Percentiles rank a stretch among this genome's conserved stretches.
Conservation (phyloP, 2,797 vertebrate genomes). For the Tenualosa ilisha region DNA sequence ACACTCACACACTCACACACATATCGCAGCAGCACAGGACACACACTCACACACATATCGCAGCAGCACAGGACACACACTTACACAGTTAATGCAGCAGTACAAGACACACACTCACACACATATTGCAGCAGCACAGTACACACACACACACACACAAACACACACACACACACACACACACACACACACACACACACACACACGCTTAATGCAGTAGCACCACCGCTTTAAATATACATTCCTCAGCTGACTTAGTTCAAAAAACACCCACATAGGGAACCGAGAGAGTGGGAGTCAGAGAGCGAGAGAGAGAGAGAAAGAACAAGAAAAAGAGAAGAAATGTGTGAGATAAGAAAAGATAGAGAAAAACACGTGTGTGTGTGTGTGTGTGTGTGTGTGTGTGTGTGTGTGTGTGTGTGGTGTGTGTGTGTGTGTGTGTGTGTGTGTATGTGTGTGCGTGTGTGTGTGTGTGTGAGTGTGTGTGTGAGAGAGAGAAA, state of each 20-base stretch:
- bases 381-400: too few relatives aligned
- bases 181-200: background rate
- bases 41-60: background rate
- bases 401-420: too few relatives aligned
- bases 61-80: background rate
- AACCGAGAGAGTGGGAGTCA: background rate
- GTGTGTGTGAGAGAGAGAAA: slow-evolving; percentile 39
- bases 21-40: background rate
- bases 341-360: background rate
- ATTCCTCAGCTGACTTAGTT: background rate
- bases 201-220: background rate
- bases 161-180: too few relatives aligned
- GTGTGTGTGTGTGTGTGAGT: too few relatives aligned
- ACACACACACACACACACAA: background rate
- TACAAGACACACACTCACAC: background rate
- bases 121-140: background rate
- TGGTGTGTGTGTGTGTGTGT: too few relatives aligned
- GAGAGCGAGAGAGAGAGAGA: background rate
- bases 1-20: background rate
- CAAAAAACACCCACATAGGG: background rate
- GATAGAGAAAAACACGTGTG: too few relatives aligned
- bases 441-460: too few relatives aligned
- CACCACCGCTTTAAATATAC: background rate
- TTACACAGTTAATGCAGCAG: too few relatives aligned
- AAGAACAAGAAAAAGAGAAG: slow-evolving; percentile 28